A percentile compares a stretch with the other conserved stretches of the same genome.
Conservation (phyloP, 2,113 vertebrate genomes). For the Nyctibius bracteatus region DNA sequence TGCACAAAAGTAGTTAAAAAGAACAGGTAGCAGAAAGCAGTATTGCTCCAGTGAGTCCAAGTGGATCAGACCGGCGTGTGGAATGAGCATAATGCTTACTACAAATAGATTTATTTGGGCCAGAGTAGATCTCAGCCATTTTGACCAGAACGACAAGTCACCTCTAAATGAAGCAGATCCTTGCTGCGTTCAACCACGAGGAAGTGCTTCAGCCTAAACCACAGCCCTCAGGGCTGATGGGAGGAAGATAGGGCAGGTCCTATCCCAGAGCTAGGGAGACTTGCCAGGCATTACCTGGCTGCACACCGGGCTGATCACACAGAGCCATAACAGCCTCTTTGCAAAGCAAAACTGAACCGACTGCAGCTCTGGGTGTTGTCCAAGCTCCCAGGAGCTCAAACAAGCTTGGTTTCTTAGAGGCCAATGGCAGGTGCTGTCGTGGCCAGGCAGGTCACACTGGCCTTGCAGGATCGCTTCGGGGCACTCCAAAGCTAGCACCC, state of each 20-base stretch:
- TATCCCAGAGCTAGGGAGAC: background rate
- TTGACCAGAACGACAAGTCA: background rate
- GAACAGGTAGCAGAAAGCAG: background rate
- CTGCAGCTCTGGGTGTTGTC: background rate
- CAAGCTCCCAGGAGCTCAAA: background rate
- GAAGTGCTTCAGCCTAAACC: background rate
- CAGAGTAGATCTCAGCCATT: background rate
- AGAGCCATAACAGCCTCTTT: background rate
- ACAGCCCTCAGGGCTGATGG: background rate
- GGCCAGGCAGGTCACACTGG: background rate
- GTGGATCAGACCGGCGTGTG: background rate
- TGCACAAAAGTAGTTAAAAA: background rate
- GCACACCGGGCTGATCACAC: background rate
- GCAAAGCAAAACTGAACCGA: background rate
- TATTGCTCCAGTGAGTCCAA: background rate
- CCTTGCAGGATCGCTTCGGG: background rate
- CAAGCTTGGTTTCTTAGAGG: background rate
- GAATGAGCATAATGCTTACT: constrained; percentile 22
- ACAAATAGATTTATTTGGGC: constrained; percentile 58
- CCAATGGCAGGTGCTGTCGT: fast-evolving
- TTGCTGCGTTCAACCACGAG: background rate
- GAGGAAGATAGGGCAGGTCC: background rate
- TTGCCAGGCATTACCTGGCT: background rate
- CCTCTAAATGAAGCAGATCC: background rate
- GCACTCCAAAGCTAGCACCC: background rate